Conservation (phyloP, 1,140 invertebrate genomes). For the Calliphora vicina region DNA sequence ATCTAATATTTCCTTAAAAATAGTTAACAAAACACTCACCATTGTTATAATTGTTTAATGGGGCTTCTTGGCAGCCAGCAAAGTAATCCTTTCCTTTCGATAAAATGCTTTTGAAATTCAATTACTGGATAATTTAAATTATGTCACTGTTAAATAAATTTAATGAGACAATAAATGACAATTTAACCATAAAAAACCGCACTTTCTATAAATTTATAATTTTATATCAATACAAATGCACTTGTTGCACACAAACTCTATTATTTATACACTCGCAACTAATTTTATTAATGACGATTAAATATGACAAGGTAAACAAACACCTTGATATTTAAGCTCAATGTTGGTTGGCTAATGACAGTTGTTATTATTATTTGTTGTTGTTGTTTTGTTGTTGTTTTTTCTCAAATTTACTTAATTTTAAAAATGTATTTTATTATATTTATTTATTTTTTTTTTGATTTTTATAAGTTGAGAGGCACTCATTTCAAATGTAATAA, state of each 20-base stretch:
- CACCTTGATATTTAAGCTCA: neutral
- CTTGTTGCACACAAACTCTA: neutral
- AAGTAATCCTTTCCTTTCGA: neutral
- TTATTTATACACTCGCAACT: neutral
- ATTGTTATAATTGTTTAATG: neutral
- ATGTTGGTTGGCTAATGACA: neutral
- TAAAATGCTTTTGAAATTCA: neutral
- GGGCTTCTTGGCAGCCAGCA: neutral
- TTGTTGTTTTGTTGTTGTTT: too few relatives aligned
- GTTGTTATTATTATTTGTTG: too few relatives aligned
- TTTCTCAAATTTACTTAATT: neutral
- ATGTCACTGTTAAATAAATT: neutral
- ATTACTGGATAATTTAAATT: neutral
- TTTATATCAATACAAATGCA: neutral
- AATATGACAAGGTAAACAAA: neutral
- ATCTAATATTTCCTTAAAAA: too few relatives aligned
- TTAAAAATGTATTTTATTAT: neutral
- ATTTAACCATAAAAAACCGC: neutral
- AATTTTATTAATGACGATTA: neutral
- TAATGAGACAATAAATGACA: constrained; percentile 9
- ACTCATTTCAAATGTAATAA: neutral
- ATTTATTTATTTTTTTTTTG: too few relatives aligned
- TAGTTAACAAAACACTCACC: neutral
- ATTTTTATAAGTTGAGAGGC: too few relatives aligned
- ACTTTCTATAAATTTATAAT: neutral